Conservation (phyloP, 64 coral and sea anemone species). For the Porites lutea region DNA sequence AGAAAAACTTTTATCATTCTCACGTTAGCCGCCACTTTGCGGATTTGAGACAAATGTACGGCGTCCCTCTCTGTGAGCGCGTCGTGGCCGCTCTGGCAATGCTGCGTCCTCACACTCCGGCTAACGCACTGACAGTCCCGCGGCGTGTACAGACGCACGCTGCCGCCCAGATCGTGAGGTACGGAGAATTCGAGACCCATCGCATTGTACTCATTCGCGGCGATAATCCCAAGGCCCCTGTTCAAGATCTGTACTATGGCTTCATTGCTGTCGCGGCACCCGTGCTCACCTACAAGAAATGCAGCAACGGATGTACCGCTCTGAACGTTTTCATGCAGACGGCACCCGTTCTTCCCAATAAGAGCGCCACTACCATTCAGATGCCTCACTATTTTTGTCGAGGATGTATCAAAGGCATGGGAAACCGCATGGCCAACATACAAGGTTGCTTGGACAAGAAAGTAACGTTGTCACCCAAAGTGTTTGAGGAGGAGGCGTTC, state of each 20-base stretch:
- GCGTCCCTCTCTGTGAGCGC: not conserved
- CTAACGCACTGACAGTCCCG: not conserved
- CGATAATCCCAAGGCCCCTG: not conserved
- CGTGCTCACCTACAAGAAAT: not conserved
- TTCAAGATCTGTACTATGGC: not conserved
- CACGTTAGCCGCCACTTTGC: not conserved
- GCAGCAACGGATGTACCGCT: not conserved
- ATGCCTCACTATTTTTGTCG: not conserved
- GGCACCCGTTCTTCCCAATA: not conserved
- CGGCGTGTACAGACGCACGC: not conserved
- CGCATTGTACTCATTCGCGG: not conserved
- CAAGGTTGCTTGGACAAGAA: not conserved
- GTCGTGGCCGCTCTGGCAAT: not conserved
- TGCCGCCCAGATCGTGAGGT: not conserved
- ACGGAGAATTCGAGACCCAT: not conserved
- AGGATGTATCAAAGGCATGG: not conserved
- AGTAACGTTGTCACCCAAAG: not conserved
- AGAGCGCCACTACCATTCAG: not conserved
- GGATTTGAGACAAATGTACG: not conserved
- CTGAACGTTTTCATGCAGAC: not conserved
- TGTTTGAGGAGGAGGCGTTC: not conserved
- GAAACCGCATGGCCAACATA: not conserved
- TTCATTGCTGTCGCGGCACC: not conserved
- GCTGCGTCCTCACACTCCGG: not conserved
- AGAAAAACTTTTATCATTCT: not conserved